A percentile compares a stretch with the other conserved stretches of the same genome.
phyloP scores from a whole-genome alignment of 2,113 vertebrate genomes.

The Piliocolobus tephrosceles region DNA sequence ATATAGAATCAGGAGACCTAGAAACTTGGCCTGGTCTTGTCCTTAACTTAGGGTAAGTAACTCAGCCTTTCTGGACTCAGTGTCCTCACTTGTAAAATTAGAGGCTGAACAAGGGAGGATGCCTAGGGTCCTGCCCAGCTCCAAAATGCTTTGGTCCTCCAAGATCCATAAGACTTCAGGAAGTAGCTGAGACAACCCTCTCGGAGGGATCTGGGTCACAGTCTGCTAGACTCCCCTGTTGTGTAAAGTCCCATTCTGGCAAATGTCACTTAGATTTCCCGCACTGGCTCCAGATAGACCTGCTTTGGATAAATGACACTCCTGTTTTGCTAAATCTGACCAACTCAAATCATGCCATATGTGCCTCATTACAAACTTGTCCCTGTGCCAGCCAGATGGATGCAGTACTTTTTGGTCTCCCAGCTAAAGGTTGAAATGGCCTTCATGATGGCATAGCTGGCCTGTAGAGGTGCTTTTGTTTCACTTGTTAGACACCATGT shows the following conservation, averaged over 20 bases:
- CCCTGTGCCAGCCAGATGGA: not conserved
- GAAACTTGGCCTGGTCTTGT: not conserved
- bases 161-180: not conserved
- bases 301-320: conserved; percentile 8
- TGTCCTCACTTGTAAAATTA: not conserved
- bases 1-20: not conserved
- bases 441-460: not conserved
- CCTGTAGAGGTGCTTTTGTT: not conserved
- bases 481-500: not conserved
- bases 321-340: not conserved
- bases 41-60: not conserved
- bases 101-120: not conserved
- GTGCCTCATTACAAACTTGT: not conserved
- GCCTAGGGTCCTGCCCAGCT: not conserved
- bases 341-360: not conserved
- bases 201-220: not conserved
- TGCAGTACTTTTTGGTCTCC: not conserved
- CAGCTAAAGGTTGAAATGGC: not conserved
- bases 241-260: not conserved
- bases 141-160: not conserved
- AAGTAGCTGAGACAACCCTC: not conserved
- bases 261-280: not conserved
- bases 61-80: not conserved
- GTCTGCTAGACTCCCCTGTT: not conserved
- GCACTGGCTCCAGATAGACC: not conserved